phyloP scores from a whole-genome alignment of 2,888 invertebrate genomes.

The Conops quadrifasciatus region DNA sequence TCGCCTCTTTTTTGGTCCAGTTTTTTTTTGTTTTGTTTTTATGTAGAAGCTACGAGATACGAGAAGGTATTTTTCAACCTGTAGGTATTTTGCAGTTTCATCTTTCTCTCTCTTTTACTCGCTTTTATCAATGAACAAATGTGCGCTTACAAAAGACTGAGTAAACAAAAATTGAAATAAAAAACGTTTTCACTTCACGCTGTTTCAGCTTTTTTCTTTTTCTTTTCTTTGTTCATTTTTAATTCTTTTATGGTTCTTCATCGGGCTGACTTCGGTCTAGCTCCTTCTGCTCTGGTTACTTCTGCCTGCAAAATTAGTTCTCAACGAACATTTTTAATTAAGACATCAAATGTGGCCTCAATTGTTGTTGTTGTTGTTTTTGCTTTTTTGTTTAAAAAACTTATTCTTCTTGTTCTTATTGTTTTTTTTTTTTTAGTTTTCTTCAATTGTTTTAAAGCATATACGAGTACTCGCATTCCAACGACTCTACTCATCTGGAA shows the following conservation, averaged over 20 bases:
- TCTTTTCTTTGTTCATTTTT: background rate
- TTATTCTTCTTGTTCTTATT: background rate
- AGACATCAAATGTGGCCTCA: conserved; percentile 34
- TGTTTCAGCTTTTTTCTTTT: background rate
- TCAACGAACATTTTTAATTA: conserved; percentile 46
- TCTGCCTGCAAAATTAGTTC: conserved; percentile 43
- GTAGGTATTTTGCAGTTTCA: background rate
- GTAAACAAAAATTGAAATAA: background rate
- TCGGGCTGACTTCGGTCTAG: background rate
- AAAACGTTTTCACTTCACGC: background rate
- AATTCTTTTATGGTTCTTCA: too few relatives aligned
- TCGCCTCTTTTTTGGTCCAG: background rate
- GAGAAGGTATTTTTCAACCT: background rate
- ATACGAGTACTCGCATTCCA: background rate
- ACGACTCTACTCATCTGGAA: background rate
- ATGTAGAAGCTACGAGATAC: background rate
- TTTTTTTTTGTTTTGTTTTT: background rate
- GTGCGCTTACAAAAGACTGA: too few relatives aligned
- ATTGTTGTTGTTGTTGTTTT: background rate
- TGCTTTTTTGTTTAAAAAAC: too few relatives aligned
- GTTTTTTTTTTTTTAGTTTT: too few relatives aligned
- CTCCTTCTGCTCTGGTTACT: conserved; percentile 15
- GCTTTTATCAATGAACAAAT: too few relatives aligned
- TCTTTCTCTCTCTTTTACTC: background rate
- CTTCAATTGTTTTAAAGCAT: background rate